Percentiles rank a stretch among this genome's conserved stretches.
Conservation (phyloP, 2,888 invertebrate genomes). For the Phortica okadai region DNA sequence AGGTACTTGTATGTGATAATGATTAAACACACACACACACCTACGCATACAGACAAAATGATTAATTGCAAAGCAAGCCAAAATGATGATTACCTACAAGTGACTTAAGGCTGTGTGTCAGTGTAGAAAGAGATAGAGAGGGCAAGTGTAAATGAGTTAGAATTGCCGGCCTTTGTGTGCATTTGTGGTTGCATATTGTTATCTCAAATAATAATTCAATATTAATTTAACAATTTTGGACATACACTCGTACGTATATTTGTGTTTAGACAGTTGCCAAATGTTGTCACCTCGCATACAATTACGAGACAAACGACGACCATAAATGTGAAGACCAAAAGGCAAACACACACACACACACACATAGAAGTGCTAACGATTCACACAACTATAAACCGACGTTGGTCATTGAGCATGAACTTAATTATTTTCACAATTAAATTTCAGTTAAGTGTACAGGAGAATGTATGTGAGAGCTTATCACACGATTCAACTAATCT, state of each 20-base stretch:
- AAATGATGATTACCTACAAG: not conserved
- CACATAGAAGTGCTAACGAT: not conserved
- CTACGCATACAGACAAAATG: not conserved
- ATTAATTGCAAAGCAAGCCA: constrained; percentile 7
- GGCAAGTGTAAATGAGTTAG: not conserved
- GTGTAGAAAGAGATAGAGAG: not conserved
- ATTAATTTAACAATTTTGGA: constrained; percentile 1
- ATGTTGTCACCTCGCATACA: not conserved
- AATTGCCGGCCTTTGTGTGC: not conserved
- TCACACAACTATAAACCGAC: not conserved
- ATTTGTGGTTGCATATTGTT: not conserved
- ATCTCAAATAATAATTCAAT: constrained; percentile 1
- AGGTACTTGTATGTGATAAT: constrained; percentile 9
- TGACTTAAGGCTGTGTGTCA: constrained; percentile 18
- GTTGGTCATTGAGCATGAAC: constrained; percentile 15
- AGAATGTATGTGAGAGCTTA: not conserved
- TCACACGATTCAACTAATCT: not conserved
- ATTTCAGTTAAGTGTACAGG: constrained; percentile 10
- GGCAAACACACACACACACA: too few relatives aligned
- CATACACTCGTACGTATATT: not conserved
- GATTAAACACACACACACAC: constrained; percentile 6
- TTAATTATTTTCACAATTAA: constrained; percentile 27
- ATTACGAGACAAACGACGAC: not conserved
- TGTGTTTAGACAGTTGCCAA: not conserved
- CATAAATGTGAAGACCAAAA: not conserved